Evolutionary conservation across 2,797 vertebrate species (phyloP), one percentile per base, ranked within the genome.

Genomic region (Rhabdomys pumilio): DNA sequence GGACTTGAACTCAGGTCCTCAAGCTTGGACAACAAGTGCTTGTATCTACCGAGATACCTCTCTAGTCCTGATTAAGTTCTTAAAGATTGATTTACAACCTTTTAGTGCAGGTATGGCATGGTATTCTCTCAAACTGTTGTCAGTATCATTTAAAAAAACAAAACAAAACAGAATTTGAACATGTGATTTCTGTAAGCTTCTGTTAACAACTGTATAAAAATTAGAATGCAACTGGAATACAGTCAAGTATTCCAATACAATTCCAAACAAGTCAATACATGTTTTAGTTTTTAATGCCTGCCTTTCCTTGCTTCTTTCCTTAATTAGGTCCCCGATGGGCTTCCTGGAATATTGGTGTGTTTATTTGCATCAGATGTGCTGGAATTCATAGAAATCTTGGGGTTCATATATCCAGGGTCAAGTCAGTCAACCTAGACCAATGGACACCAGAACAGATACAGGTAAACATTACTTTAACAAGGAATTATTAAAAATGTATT

Each of bases 291-390:
- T 76, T 95, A 80, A 82, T 80, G 63, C 22, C 61, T 87, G 20
- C 22, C 91, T 95, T 95, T 80, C 90, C 94, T 82, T 95, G 79
- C 76, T 90, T 93, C 31, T 94, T 67, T 47, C 29, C 93, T 96
- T 90, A 69, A 73, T 75, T 98, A 99, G 99, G 99, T 98, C 99
- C 99, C 94, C 99, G 99, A 98, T 99, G 99, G 99, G 99, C 99
- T n/a, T 99, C 99, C 94, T 99, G 99, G 99, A 99, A 99, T 98
- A 99, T 99, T 1, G 99, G 99, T 73, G 99, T 99, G 95, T 99
- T 99, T 98, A 99, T 99, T 99, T 99, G 99, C 96, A 99, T 99
- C 98, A 99, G 99, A 98, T 99, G 99, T 98, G 99, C 99, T 93
- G 99, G 99, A 97, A 99, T 99, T 98, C 99, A 99, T 98, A 99